phyloP scores from a whole-genome alignment of 2,113 vertebrate species.

The Pyxicephalus adspersus region DNA sequence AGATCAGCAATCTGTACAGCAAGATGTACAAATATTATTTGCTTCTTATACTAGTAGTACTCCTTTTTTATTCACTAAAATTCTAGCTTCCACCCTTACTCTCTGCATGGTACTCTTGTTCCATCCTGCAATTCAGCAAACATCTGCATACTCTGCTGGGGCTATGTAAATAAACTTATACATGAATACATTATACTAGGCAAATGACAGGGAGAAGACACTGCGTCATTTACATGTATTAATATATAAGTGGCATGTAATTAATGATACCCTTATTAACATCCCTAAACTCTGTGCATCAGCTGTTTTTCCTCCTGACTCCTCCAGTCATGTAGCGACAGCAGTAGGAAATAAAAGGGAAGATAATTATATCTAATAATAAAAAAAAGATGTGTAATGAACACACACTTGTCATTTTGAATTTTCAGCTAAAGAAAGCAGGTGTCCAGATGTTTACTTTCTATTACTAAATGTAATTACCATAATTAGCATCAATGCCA shows the following conservation, averaged over 20 bases:
- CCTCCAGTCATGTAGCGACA: slow-evolving; percentile 47
- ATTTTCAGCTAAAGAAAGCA: slow-evolving; percentile 51
- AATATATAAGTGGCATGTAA: slow-evolving; percentile 16
- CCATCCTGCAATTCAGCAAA: slow-evolving; percentile 2
- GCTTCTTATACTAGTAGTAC: background rate
- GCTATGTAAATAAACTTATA: slow-evolving; percentile 35
- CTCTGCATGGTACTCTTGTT: background rate
- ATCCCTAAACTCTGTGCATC: slow-evolving; percentile 21
- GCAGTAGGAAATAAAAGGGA: slow-evolving; percentile 40
- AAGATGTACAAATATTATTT: too few species aligned
- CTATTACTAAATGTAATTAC: slow-evolving; percentile 53
- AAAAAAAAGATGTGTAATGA: slow-evolving; percentile 47
- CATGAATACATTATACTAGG: slow-evolving; percentile 3
- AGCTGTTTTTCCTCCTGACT: slow-evolving; percentile 28
- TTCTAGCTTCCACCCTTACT: background rate
- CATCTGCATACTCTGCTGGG: slow-evolving; percentile 37
- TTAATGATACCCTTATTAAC: slow-evolving; percentile 39
- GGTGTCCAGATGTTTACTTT: slow-evolving; percentile 49
- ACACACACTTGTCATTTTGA: slow-evolving; percentile 52
- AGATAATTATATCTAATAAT: slow-evolving; percentile 51
- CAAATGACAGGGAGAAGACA: background rate
- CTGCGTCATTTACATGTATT: background rate
- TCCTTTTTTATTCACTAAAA: background rate
- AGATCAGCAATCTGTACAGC: too few species aligned
- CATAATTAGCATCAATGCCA: slow-evolving; percentile 52